Evolutionary conservation across 2,113 vertebrate species (phyloP).

Genomic region (Salvelinus namaycush): DNA sequence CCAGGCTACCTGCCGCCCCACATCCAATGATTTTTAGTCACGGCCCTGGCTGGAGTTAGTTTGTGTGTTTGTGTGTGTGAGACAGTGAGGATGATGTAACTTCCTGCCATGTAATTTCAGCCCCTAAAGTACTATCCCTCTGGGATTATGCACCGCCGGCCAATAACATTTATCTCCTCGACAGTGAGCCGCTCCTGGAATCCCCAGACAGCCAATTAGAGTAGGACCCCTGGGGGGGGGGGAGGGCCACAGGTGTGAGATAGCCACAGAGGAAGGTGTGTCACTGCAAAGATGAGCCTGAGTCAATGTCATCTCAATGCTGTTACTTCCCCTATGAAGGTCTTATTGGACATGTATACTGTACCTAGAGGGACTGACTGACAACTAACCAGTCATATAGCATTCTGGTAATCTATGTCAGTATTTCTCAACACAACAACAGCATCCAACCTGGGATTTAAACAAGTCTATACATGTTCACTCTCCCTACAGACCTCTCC

Average conservation of each 20-base stretch:
- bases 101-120: too few species aligned
- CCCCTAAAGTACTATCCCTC: background rate
- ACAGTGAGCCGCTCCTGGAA: slow-evolving; percentile 27
- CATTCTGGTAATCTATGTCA: background rate
- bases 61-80: background rate
- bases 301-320: background rate
- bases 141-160: slow-evolving; percentile 1
- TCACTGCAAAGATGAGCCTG: background rate
- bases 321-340: too few species aligned
- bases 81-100: background rate
- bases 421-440: background rate
- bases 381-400: background rate
- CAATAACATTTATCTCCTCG: slow-evolving; percentile 18
- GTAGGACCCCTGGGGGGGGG: background rate
- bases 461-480: slow-evolving; percentile 19
- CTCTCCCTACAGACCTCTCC: slow-evolving; percentile 15
- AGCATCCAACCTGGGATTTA: slow-evolving; percentile 7
- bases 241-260: too few species aligned
- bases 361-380: background rate
- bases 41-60: background rate
- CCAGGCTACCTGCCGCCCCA: background rate
- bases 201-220: slow-evolving; percentile 30
- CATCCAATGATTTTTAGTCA: background rate
- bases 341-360: too few species aligned
- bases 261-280: too few species aligned